Conservation (phyloP, 2,797 vertebrate genomes). For the Choloepus didactylus region DNA sequence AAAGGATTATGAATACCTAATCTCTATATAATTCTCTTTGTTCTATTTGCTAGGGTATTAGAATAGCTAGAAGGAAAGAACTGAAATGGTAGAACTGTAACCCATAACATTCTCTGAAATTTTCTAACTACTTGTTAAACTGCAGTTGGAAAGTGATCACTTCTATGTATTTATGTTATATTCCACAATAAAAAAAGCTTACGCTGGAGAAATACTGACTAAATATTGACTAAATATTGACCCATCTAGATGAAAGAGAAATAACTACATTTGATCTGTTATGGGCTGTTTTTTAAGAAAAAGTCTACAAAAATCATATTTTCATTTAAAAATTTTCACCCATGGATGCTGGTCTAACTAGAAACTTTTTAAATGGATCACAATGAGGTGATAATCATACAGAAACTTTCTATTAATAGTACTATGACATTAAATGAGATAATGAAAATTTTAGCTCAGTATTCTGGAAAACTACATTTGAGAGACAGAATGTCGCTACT, state of each 20-base stretch:
- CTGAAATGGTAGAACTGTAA: too few relatives aligned
- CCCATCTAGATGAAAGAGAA: constrained; percentile 24
- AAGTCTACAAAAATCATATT: not conserved
- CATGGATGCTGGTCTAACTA: constrained; percentile 26
- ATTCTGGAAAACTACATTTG: constrained; percentile 46
- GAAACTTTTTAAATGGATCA: not conserved
- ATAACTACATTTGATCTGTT: not conserved
- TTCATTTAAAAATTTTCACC: constrained; percentile 37
- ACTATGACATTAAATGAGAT: constrained; percentile 26
- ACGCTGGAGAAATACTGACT: not conserved
- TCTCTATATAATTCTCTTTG: too few relatives aligned
- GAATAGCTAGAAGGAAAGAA: too few relatives aligned
- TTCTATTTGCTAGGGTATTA: too few relatives aligned
- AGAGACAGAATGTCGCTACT: constrained; percentile 78
- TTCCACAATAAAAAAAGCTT: not conserved
- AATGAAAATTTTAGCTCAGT: not conserved
- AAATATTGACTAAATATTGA: not conserved
- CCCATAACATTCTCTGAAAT: too few relatives aligned
- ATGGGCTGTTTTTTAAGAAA: not conserved
- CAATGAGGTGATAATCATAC: constrained; percentile 28
- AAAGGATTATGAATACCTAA: too few relatives aligned
- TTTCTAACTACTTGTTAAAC: too few relatives aligned
- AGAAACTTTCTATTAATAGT: constrained; percentile 8
- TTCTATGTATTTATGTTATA: too few relatives aligned
- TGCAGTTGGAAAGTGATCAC: too few relatives aligned